phyloP scores from a whole-genome alignment of 2,888 invertebrate genomes.

The Caradrina clavipalpis region DNA sequence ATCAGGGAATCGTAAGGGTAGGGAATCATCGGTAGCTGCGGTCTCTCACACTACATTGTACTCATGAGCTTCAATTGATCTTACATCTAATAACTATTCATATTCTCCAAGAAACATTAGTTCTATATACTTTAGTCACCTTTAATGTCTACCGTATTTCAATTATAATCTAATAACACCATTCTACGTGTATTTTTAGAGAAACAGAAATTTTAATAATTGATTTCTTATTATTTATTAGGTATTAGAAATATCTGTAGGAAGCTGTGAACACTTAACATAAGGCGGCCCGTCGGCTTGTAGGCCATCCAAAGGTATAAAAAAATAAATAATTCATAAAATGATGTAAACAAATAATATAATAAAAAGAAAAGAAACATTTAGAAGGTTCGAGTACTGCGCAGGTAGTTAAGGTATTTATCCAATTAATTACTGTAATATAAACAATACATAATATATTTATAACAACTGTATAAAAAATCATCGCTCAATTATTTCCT shows the following conservation, averaged over 20 bases:
- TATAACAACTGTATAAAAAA: slow-evolving; percentile 13
- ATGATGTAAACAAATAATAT: too few relatives aligned
- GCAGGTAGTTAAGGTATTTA: background rate
- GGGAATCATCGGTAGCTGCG: slow-evolving; percentile 12
- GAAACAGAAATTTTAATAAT: too few relatives aligned
- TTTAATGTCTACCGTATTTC: background rate
- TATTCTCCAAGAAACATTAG: background rate
- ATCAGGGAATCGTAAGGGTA: slow-evolving; percentile 33
- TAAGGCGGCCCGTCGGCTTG: too few relatives aligned
- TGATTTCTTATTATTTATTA: too few relatives aligned
- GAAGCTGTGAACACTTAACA: too few relatives aligned
- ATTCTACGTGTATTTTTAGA: too few relatives aligned
- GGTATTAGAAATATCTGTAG: too few relatives aligned
- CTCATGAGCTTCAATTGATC: slow-evolving; percentile 6
- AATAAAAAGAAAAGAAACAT: too few relatives aligned
- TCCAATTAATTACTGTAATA: background rate
- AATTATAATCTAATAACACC: background rate
- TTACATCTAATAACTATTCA: slow-evolving; percentile 17
- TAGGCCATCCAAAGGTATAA: too few relatives aligned
- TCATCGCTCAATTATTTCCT: slow-evolving; percentile 19
- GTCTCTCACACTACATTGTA: background rate
- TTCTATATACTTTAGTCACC: too few relatives aligned
- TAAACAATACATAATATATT: background rate
- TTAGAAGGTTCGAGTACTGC: too few relatives aligned
- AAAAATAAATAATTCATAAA: too few relatives aligned